phyloP scores from a whole-genome alignment of 2,797 vertebrate genomes.

The Pampus argenteus region DNA sequence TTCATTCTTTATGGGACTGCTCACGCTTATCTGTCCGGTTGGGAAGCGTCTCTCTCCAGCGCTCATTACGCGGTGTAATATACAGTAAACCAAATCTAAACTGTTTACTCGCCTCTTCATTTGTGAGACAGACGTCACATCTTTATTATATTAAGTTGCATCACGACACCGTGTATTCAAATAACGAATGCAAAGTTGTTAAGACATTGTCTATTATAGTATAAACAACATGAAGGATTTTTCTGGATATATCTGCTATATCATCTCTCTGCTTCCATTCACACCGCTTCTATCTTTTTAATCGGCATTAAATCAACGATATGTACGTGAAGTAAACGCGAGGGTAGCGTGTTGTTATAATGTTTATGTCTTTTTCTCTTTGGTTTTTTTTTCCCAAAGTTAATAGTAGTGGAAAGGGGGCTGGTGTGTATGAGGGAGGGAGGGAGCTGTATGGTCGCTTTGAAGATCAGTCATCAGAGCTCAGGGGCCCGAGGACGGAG shows the following conservation, averaged over 20 bases:
- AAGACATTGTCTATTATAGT: background rate
- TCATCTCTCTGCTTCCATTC: background rate
- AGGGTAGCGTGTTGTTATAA: slow-evolving; percentile 56
- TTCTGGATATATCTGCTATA: background rate
- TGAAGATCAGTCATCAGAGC: slow-evolving; percentile 87
- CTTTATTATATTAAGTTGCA: background rate
- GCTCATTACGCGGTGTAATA: background rate
- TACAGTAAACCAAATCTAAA: slow-evolving; percentile 16
- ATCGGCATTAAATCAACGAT: slow-evolving; percentile 48
- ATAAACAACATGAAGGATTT: background rate
- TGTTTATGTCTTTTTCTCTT: slow-evolving; percentile 70
- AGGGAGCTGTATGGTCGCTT: slow-evolving; percentile 83
- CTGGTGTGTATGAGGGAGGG: slow-evolving; percentile 64
- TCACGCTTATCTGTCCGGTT: slow-evolving; percentile 9
- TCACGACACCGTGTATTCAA: too few species aligned
- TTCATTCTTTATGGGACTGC: slow-evolving; percentile 22
- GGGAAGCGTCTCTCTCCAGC: slow-evolving; percentile 8
- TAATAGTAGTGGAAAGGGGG: slow-evolving; percentile 78
- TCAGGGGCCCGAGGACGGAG: slow-evolving; percentile 77
- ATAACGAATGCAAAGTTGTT: slow-evolving; percentile 1
- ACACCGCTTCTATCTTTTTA: slow-evolving; percentile 21
- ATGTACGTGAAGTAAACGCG: slow-evolving; percentile 32
- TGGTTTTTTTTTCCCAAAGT: slow-evolving; percentile 75
- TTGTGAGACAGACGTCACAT: background rate
- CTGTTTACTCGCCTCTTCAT: slow-evolving; percentile 17